Base-by-base conservation (phyloP, 30 jellyfish, hydroid and myxozoan genomes). In the Clytia hemisphaerica region DNA sequence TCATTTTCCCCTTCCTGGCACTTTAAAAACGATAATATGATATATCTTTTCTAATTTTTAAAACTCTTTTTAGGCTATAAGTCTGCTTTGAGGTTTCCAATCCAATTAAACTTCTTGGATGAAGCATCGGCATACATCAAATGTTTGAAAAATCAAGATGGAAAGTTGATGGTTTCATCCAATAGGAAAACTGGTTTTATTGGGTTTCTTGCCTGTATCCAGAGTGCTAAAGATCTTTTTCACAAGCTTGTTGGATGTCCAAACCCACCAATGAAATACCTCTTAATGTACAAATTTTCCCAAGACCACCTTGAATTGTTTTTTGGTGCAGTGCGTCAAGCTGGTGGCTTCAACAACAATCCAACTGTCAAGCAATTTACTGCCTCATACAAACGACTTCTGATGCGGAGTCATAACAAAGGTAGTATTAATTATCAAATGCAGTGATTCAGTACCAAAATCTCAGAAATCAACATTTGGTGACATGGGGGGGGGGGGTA, bases 341-440 rank as follows among this genome's bases (percentile, higher is more conserved):
- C 79, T 15, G 76, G 76, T 28, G 67, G 69, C 21, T 73, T 58
- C 48, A 58, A 73, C 67, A 40, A 58, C 78, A 73, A 73, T 42
- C 79, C 85, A 58, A 78, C 90, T 12, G 82, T 66, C 2, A 75
- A 63, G 27, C 82, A 61, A 37, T 61, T 76, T 22, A 49, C 64
- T 0, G 82, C 73, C 2, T 49, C 75, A 7, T 63, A 51, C 49
- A 64, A 61, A 57, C 74, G 83, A 12, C 82, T 61, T 42, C 48
- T 76, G 35, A n/a, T 76, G 58, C 5, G 90, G 34, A 61, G 83
- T 45, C 54, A 68, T 37, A 76, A 62, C 30, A 37, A 55, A 15
- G 87, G 87, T 1, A 75, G 82, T 4, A n/a, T n/a, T n/a, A n/a
- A n/a, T n/a, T n/a, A n/a, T n/a, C n/a, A n/a, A n/a, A n/a, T n/a